Percentiles rank a stretch among this genome's conserved stretches.
Conservation (phyloP, 2,113 vertebrate species). For the Scopus umbretta region DNA sequence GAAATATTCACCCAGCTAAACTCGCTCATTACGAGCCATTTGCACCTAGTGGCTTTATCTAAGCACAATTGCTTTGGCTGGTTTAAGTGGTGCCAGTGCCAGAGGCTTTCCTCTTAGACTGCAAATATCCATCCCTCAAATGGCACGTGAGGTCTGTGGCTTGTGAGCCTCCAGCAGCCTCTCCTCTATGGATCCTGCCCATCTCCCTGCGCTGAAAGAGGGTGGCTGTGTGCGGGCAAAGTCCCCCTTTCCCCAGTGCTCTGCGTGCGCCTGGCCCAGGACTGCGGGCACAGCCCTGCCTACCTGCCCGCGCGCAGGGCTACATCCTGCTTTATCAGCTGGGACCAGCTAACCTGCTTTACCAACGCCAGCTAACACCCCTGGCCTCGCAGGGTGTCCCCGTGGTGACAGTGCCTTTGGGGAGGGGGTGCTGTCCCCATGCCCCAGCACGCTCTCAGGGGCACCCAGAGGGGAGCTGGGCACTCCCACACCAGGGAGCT, state of each 20-base stretch:
- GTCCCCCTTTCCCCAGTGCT: background rate
- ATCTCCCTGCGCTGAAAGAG: fast-evolving
- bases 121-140: background rate
- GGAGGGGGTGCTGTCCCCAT: background rate
- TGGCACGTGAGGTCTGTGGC: fast-evolving
- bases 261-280: fast-evolving
- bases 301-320: background rate
- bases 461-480: background rate
- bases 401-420: background rate
- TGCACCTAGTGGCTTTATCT: background rate
- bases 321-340: background rate
- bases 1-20: slow-evolving; percentile 16
- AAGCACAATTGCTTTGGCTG: background rate
- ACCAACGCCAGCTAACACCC: background rate
- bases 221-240: background rate
- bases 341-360: background rate
- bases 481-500: background rate
- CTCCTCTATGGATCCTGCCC: background rate
- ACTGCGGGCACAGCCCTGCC: background rate
- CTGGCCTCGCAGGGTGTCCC: fast-evolving
- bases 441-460: background rate
- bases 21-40: background rate
- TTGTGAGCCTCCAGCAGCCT: background rate
- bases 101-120: background rate
- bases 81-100: background rate